Percentiles rank a stretch among this genome's conserved stretches.
Conservation (phyloP, 2,888 invertebrate genomes). For the Leucophenga maculata region DNA sequence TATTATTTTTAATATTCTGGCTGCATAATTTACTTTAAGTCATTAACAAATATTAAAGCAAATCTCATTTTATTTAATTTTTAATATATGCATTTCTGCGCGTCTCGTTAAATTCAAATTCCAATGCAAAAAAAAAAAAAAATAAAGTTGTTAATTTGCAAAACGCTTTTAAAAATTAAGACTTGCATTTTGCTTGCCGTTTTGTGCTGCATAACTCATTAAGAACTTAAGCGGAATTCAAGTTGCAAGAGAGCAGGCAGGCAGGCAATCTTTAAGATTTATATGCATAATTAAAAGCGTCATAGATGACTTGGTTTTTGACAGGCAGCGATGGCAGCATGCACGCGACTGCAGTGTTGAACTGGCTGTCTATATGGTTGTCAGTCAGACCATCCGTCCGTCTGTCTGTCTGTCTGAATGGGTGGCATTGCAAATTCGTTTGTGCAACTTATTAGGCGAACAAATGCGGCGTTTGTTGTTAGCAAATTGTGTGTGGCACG, state of each 20-base stretch:
- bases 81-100: not conserved
- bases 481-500: conserved; percentile 55
- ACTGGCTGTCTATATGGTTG: not conserved
- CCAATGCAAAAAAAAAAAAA: conserved; percentile 45
- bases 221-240: conserved; percentile 60
- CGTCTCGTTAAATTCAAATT: not conserved
- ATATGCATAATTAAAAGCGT: conserved; percentile 55
- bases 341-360: conserved; percentile 16
- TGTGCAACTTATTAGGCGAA: conserved; percentile 35
- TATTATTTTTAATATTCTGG: too few relatives aligned
- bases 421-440: conserved; percentile 47
- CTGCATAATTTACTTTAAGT: too few relatives aligned
- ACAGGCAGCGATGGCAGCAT: conserved; percentile 37
- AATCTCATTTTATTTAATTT: not conserved
- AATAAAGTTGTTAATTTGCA: conserved; percentile 67
- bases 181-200: conserved; percentile 25
- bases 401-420: conserved; percentile 25
- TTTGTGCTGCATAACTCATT: conserved; percentile 58
- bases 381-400: not conserved
- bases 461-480: conserved; percentile 47
- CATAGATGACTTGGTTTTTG: conserved; percentile 60
- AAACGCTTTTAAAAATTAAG: conserved; percentile 25
- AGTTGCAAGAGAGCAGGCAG: conserved; percentile 29
- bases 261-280: conserved; percentile 46
- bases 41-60: too few relatives aligned